Evolutionary conservation across 2,888 invertebrate species (phyloP).

Genomic region (Ichneumoninae sp.): DNA sequence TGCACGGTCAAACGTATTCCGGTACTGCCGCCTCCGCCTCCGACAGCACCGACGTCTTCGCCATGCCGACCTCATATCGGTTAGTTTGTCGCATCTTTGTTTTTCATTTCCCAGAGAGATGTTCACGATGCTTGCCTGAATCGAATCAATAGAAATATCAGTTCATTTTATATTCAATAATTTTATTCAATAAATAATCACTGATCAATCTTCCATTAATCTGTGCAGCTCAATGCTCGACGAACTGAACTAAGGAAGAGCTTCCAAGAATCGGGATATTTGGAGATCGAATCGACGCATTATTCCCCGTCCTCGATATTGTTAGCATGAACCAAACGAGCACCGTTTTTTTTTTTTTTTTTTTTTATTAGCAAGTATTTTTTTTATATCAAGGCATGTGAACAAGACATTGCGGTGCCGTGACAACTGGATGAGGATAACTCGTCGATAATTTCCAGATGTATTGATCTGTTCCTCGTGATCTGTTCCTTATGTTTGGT

Average conservation of each 20-base stretch:
- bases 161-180: neutral
- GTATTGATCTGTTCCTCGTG: too few relatives aligned
- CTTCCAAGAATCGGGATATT: conserved; percentile 1
- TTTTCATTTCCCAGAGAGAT: too few relatives aligned
- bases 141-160: neutral
- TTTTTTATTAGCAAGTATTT: conserved; percentile 65
- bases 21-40: conserved; percentile 73
- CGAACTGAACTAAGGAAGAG: conserved; percentile 9
- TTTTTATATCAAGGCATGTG: conserved; percentile 63
- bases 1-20: conserved; percentile 71
- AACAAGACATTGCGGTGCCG: conserved; percentile 66
- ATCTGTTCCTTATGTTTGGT: conserved; percentile 11
- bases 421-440: conserved; percentile 59
- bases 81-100: conserved; percentile 11
- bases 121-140: too few relatives aligned
- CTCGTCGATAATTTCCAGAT: conserved; percentile 52
- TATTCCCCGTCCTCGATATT: conserved; percentile 52
- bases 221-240: conserved; percentile 49
- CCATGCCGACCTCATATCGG: conserved; percentile 68
- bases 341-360: conserved; percentile 63
- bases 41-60: conserved; percentile 69
- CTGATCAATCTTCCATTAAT: neutral
- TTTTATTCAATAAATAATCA: neutral
- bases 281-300: conserved; percentile 36
- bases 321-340: conserved; percentile 61